Evolutionary conservation across 1,140 invertebrate species (phyloP), one percentile per base, ranked within the genome.

Genomic region (Drosophila gunungcola): DNA sequence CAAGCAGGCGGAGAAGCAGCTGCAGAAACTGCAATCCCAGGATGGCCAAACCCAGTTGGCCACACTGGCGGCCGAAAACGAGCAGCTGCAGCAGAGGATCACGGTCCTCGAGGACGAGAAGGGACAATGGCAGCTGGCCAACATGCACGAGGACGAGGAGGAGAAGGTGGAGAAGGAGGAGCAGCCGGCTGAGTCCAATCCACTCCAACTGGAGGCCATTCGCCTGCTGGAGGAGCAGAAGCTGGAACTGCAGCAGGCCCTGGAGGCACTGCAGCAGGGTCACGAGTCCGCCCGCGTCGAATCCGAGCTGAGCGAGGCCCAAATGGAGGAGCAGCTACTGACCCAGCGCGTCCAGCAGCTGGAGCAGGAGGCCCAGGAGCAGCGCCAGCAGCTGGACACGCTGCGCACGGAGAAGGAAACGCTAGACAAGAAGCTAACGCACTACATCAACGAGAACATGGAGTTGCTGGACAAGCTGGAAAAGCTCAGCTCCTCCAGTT

Each of bases 71-170:
- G 93, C 93, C 60, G 94, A 95, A 74, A 93, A 95, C 63, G 93
- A 94, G 72, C 93, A 94, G 78, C 93, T 98, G 74, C 95, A 95
- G 75, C 96, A 97, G 77, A 94, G 95, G 92, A 94, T 98, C 72
- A 95, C 95, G 49, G 95, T 97, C 91, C 93, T 98, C 53, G 97
- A 98, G 93, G 97, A 98, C 92, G 97, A 97, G 93, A 98, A 97
- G 94, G 96, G 96, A 92, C 97, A 97, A 93, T 94, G 97, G 85
- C 96, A 97, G 93, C 93, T 97, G 88, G 95, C 68, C 3, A 69
- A 75, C 16, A 78, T 91, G 32, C 68, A 88, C 3, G 53, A 86
- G 48, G 65, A 82, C 4, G 64, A 42, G 7, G 43, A 54, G 4
- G 32, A 36, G 16, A n/a, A 53, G 38, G 12, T 34, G 9, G 25